Evolutionary conservation across 2,888 invertebrate species (phyloP).

Genomic region (Eudemis profundana): DNA sequence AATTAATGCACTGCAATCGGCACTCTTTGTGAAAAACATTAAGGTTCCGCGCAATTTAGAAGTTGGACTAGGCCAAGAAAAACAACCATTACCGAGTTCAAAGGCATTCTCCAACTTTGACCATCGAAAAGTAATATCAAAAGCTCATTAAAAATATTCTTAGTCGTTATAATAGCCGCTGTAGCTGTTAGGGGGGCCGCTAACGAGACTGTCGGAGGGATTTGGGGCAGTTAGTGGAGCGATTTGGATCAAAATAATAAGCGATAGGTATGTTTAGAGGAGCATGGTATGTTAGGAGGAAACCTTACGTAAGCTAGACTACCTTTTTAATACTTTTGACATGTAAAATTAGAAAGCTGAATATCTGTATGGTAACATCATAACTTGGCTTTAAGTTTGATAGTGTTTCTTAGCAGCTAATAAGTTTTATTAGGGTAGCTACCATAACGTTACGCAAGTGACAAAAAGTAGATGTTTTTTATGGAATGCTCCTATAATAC

Average conservation of each 20-base stretch:
- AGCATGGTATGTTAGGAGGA: too few species aligned
- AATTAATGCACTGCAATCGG: slow-evolving; percentile 33
- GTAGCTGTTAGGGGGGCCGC: slow-evolving; percentile 20
- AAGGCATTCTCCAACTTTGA: slow-evolving; percentile 60
- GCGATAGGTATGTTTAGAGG: too few species aligned
- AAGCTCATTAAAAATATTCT: slow-evolving; percentile 62
- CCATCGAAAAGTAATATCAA: slow-evolving; percentile 55
- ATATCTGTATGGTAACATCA: too few species aligned
- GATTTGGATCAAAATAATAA: background rate
- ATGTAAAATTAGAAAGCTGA: too few species aligned
- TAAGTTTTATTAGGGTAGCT: too few species aligned
- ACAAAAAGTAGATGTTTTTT: too few species aligned
- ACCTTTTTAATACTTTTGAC: too few species aligned
- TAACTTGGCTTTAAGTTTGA: too few species aligned
- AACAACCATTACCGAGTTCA: slow-evolving; percentile 58
- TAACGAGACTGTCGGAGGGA: slow-evolving; percentile 6
- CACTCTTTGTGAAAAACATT: slow-evolving; percentile 14
- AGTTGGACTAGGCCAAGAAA: slow-evolving; percentile 51
- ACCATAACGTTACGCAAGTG: too few species aligned
- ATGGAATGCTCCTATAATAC: too few species aligned
- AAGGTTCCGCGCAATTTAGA: slow-evolving; percentile 26
- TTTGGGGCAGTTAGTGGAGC: slow-evolving; percentile 7
- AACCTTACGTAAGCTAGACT: too few species aligned
- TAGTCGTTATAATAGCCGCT: slow-evolving; percentile 45
- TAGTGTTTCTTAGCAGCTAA: too few species aligned